phyloP scores from a whole-genome alignment of 1,140 invertebrate species.

The Tachypleus tridentatus region DNA sequence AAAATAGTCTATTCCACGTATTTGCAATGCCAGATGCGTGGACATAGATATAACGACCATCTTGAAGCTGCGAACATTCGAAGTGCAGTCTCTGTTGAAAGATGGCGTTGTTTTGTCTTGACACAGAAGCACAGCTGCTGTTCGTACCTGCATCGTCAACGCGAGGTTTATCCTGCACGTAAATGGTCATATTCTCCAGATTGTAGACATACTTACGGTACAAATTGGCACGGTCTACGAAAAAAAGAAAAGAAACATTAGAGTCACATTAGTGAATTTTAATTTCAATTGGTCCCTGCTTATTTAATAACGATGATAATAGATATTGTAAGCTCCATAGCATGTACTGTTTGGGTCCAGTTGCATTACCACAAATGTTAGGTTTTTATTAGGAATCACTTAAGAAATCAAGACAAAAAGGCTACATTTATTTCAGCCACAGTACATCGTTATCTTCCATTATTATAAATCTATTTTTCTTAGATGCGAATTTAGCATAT shows the following conservation, averaged over 20 bases:
- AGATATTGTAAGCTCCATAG: too few species aligned
- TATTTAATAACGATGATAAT: too few species aligned
- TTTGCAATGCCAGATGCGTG: slow-evolving; percentile 41
- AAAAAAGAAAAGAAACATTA: slow-evolving; percentile 6
- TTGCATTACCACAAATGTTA: too few species aligned
- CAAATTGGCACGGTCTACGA: slow-evolving; percentile 34
- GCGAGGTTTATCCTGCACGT: slow-evolving; percentile 38
- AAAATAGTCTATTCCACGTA: slow-evolving; percentile 41
- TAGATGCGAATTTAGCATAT: too few species aligned
- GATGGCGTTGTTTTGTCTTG: slow-evolving; percentile 41
- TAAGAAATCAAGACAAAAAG: too few species aligned
- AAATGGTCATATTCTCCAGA: slow-evolving; percentile 42
- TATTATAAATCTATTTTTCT: too few species aligned
- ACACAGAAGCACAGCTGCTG: slow-evolving; percentile 40
- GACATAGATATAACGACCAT: slow-evolving; percentile 43
- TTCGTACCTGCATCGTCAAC: slow-evolving; percentile 28
- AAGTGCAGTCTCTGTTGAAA: slow-evolving; percentile 39
- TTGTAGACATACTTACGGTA: slow-evolving; percentile 42
- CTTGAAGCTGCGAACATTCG: slow-evolving; percentile 36
- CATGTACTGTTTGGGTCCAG: too few species aligned
- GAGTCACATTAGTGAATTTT: not conserved
- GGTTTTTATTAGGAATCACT: too few species aligned
- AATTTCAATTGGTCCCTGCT: too few species aligned
- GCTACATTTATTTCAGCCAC: too few species aligned
- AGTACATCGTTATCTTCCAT: too few species aligned